Base-by-base conservation (phyloP, 2,888 invertebrate genomes). In the Physocephala rufipes region DNA sequence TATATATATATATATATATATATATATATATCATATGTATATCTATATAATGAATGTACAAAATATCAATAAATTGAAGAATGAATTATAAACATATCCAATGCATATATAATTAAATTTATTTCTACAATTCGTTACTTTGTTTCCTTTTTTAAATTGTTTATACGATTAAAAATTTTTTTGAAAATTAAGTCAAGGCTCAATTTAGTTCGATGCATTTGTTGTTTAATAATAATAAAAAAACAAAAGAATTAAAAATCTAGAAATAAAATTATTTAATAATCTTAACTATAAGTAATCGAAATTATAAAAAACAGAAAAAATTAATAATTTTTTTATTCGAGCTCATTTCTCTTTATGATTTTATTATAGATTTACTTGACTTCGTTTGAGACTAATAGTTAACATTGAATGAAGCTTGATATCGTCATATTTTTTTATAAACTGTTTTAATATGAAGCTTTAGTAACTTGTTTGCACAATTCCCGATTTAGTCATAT, bases 391-490 rank as follows among this genome's bases (percentile, higher is more conserved):
- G 16, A 26, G 24, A n/a, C 16, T 63, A 26, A 24, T 58, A 28
- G 58, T 58, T 28, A 58, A 58, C 58, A 58, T 53, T 2, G 47
- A 36, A 69, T 36, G 55, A 43, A 71, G 26, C 51, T 66, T 53
- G 43, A 7, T 36, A 36, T 36, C n/a, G n/a, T n/a, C n/a, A 70
- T 26, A 70, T 66, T 53, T 70, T 61, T 53, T 3, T 70, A 28
- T 53, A 55, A 63, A 61, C 51, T 55, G 47, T 58, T 68, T 21
- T 19, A 55, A 59, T 67, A 59, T 59, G 45, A 36, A 47, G 67
- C 24, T 67, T 67, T 67, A 67, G 67, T 67, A 67, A 67, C 67
- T 58, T 59, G 67, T 45, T 67, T 67, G 67, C 67, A 67, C 67
- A 67, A 67, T 67, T 67, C 67, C 67, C 67, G 59, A 47, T 66